A percentile compares a stretch with the other conserved stretches of the same genome.
Evolutionary conservation across 1,140 invertebrate species (phyloP).

Genomic region (Pectinophora gossypiella): DNA sequence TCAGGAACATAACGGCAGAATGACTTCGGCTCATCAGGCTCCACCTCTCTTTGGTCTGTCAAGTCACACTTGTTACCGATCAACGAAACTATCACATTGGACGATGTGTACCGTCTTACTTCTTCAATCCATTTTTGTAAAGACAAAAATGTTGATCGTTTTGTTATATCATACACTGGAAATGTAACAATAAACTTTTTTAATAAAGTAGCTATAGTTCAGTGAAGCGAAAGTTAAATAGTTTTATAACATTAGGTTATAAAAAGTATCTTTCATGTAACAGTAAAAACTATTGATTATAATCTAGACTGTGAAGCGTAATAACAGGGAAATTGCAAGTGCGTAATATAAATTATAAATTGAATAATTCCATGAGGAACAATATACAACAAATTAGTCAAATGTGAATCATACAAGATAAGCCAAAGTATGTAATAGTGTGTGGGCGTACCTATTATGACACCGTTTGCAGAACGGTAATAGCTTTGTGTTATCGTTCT

Average conservation of each 20-base stretch:
- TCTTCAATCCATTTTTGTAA: conserved; percentile 96
- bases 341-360: too few species aligned
- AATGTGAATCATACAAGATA: neutral
- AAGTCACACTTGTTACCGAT: conserved; percentile 96
- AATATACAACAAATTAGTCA: too few species aligned
- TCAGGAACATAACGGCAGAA: conserved; percentile 90
- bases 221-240: too few species aligned
- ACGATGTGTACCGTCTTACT: conserved; percentile 93
- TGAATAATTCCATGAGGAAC: too few species aligned
- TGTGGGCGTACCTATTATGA: conserved; percentile 76
- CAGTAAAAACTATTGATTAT: too few species aligned
- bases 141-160: conserved; percentile 91
- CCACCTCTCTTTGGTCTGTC: conserved; percentile 87
- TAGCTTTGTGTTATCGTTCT: conserved; percentile 96
- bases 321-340: too few species aligned
- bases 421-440: neutral
- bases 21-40: conserved; percentile 87
- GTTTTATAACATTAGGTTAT: too few species aligned
- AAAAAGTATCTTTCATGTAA: too few species aligned
- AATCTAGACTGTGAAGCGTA: too few species aligned
- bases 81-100: conserved; percentile 91
- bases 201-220: too few species aligned
- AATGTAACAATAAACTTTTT: too few species aligned
- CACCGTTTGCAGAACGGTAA: conserved; percentile 94
- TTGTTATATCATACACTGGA: conserved; percentile 96